Percentiles rank a stretch among this genome's conserved stretches.
These are phyloP conservation scores for Epizoanthus ramosus DNA, from an alignment of 92 coral and sea anemone species.

Conservation along the genomic window DNA sequence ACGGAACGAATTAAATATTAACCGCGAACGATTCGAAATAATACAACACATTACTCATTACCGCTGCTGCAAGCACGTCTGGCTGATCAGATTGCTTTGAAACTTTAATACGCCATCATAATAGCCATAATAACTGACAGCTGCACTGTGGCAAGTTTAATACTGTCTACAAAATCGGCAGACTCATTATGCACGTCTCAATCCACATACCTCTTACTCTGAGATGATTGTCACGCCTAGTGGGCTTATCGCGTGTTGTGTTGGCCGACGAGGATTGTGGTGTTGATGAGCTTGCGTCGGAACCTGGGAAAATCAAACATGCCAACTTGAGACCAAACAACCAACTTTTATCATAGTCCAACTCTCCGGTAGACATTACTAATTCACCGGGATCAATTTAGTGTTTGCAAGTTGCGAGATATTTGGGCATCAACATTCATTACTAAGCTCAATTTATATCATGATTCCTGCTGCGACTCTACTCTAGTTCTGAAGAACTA, in stretches of 20 bases:
- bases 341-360: not conserved
- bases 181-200: not conserved
- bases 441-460: not conserved
- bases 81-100: not conserved
- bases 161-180: not conserved
- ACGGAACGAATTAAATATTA: slow-evolving; percentile 28
- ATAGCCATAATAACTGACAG: not conserved
- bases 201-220: slow-evolving; percentile 32
- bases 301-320: slow-evolving; percentile 1
- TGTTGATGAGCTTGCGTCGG: slow-evolving; percentile 33
- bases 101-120: not conserved
- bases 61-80: not conserved
- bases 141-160: not conserved
- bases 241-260: not conserved
- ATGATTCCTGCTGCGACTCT: no score
- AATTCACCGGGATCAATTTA: not conserved
- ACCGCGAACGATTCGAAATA: not conserved
- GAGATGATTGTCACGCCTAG: not conserved
- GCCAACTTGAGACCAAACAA: not conserved
- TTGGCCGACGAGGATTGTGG: slow-evolving; percentile 15
- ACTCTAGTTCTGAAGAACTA: no score
- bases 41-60: slow-evolving; percentile 5
- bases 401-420: not conserved
- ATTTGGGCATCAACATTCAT: not conserved
- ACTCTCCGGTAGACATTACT: not conserved